Conservation (phyloP, 2,113 vertebrate genomes). For the Pseudopipra pipra region DNA sequence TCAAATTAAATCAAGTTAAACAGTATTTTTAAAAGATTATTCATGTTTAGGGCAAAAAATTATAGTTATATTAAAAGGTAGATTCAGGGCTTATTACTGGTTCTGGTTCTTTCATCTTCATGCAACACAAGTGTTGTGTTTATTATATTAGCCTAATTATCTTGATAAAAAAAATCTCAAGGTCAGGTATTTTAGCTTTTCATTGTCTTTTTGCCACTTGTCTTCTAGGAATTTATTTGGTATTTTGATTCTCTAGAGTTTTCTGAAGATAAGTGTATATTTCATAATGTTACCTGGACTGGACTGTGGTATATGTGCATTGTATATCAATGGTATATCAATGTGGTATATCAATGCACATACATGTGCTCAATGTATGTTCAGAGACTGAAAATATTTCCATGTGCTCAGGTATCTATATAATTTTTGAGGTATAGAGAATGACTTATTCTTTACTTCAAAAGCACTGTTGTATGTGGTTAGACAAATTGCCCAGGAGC, state of each 20-base stretch:
- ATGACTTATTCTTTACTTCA: neutral
- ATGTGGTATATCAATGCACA: neutral
- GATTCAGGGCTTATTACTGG: neutral
- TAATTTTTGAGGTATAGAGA: neutral
- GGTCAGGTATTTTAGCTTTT: neutral
- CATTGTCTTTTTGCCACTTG: neutral
- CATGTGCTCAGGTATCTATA: neutral
- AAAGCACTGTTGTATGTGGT: neutral
- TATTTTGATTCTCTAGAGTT: neutral
- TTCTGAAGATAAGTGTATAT: neutral
- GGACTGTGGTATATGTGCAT: neutral
- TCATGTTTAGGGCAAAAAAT: neutral
- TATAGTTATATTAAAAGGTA: neutral
- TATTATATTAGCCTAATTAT: neutral
- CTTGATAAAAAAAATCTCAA: neutral
- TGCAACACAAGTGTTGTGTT: neutral
- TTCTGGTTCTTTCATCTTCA: neutral
- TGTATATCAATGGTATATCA: no score
- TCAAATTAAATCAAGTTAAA: neutral
- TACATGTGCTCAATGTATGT: neutral
- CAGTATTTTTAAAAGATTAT: neutral
- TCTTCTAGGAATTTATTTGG: neutral
- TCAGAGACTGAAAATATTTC: neutral
- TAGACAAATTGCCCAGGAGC: neutral
- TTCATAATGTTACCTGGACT: neutral